phyloP scores from a whole-genome alignment of 2,113 vertebrate species.

The Rutilus rutilus region DNA sequence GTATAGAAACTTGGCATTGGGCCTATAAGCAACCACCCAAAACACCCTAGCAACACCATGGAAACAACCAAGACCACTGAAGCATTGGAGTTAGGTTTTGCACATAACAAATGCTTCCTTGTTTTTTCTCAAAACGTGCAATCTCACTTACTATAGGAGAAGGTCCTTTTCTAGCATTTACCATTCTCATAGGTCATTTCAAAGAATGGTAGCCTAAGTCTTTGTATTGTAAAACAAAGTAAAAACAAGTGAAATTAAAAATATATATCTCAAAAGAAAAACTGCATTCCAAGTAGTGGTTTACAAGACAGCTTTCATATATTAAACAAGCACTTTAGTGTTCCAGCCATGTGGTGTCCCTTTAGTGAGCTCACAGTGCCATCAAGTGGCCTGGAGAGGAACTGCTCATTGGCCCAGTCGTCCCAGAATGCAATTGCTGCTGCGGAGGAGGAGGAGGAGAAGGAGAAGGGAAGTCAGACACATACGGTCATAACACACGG shows the following conservation, averaged over 20 bases:
- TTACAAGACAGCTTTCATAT: not conserved
- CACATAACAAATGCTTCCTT: not conserved
- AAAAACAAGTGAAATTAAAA: slow-evolving; percentile 24
- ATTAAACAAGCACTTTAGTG: not conserved
- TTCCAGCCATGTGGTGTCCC: not conserved
- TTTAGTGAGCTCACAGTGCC: slow-evolving; percentile 72
- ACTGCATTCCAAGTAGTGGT: not conserved
- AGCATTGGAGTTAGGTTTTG: not conserved
- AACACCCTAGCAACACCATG: not conserved
- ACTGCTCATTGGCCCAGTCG: not conserved
- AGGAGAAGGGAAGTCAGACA: slow-evolving; percentile 1
- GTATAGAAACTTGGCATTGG: not conserved
- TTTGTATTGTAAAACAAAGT: slow-evolving; percentile 3
- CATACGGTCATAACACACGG: slow-evolving; percentile 20
- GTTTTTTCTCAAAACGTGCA: not conserved
- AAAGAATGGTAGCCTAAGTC: not conserved
- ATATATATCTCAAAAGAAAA: not conserved
- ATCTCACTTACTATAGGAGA: not conserved
- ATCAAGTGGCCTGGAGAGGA: slow-evolving; percentile 62
- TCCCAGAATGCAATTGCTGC: not conserved
- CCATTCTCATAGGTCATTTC: slow-evolving; percentile 1
- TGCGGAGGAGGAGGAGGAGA: not conserved
- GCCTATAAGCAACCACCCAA: not conserved
- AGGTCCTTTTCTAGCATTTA: not conserved
- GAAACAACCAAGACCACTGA: not conserved